phyloP scores from a whole-genome alignment of 1,140 invertebrate species.

The Marisa cornuarietis region DNA sequence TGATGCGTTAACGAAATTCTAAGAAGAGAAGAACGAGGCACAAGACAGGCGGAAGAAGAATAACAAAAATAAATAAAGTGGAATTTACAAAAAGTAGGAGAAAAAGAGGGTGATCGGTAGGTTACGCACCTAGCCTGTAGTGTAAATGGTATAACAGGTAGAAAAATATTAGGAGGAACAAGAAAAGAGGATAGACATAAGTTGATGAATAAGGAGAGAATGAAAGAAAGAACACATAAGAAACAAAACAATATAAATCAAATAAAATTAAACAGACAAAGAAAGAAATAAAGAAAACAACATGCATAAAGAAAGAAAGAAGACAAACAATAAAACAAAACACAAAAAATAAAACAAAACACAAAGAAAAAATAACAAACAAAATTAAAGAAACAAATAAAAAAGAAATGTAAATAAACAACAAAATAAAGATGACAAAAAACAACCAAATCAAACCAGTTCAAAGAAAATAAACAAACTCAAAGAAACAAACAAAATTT shows the following conservation, averaged over 20 bases:
- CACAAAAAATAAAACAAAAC: neutral
- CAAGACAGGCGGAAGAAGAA: neutral
- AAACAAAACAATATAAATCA: neutral
- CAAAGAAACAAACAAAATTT: neutral
- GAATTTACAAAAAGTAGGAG: neutral
- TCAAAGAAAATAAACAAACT: neutral
- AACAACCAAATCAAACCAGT: neutral
- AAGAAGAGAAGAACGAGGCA: neutral
- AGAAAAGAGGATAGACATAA: too few species aligned
- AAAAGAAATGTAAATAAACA: neutral
- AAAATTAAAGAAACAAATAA: too few species aligned
- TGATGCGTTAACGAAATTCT: neutral
- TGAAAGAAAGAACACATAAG: neutral
- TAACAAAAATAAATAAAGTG: neutral
- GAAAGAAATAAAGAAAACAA: neutral
- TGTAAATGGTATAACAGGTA: too few species aligned
- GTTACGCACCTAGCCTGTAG: too few species aligned
- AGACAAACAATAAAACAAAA: too few species aligned
- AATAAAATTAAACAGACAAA: neutral
- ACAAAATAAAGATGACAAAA: neutral
- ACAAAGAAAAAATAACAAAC: neutral
- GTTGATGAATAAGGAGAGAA: too few species aligned
- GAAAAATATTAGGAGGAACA: too few species aligned
- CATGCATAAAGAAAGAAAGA: too few species aligned
- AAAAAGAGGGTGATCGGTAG: neutral